Base-by-base conservation (phyloP, 2,888 invertebrate genomes). In the Drosophila incognita region DNA sequence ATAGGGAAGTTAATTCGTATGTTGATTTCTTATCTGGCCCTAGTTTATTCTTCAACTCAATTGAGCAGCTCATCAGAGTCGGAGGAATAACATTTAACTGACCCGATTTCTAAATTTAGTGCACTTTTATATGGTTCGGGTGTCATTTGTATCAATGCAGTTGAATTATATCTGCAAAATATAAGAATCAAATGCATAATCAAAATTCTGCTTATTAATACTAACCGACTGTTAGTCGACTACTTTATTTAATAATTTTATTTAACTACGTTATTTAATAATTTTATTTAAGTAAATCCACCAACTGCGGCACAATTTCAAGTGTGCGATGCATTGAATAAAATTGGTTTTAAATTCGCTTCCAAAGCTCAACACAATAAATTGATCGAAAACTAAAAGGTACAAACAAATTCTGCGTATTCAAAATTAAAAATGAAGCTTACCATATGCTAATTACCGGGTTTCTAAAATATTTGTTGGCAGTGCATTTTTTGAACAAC, bases 131-230 rank as follows among this genome's bases (percentile, higher is more conserved):
- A n/a, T 27, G 15, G 1, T 33, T 62, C 35, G 0, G 2, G 2
- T 29, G 6, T 4, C 24, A 36, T 56, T 40, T 24, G 24, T 29
- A 24, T 13, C 53, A 18, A 21, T 27, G 13, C 27, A 11, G 3
- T 6, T 18, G 18, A 10, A 48, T 24, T 15, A 13, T 36, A 49
- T 31, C 76, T 75, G 65, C 3, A 76, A 75, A n/a, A 75, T 15
- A 58, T 11, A 2, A 33, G 4, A 51, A 21, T 21, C 31, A 24
- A 13, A 5, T 27, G 5, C 2, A 18, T n/a, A 31, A 31, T 24
- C 51, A 29, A 51, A 29, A 11, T 18, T 10, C 15, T 49, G 27
- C n/a, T n/a, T 4, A 13, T 51, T 51, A 15, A 46, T 8, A 46
- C 8, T 46, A 46, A 8, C 4, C 13, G 7, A 21, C 13, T 7